These are phyloP conservation scores for Barypeithes pellucidus DNA, from an alignment of 2,888 invertebrate species.

Conservation along the genomic window DNA sequence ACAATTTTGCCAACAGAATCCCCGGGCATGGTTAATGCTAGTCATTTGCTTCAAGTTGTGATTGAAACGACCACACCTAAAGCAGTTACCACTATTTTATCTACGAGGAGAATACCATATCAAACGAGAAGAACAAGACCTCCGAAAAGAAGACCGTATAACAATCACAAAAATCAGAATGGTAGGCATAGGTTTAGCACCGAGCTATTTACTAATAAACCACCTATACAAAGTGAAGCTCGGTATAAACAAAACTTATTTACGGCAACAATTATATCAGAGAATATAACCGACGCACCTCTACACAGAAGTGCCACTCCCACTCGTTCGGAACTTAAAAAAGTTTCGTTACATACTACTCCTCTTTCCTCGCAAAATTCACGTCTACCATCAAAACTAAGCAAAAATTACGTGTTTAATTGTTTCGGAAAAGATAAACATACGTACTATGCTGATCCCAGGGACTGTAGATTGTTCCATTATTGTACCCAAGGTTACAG, in stretches of 20 bases:
- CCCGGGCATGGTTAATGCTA: constrained; percentile 44
- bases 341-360: constrained; percentile 63
- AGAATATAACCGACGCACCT: constrained; percentile 63
- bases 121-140: constrained; percentile 47
- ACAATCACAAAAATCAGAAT: constrained; percentile 42
- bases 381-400: constrained; percentile 23
- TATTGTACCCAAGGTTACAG: constrained; percentile 77
- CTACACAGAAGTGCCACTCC: constrained; percentile 67
- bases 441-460: constrained; percentile 74
- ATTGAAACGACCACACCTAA: constrained; percentile 41
- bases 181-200: constrained; percentile 62
- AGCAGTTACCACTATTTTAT: constrained; percentile 20
- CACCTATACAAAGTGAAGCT: not conserved
- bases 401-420: constrained; percentile 70
- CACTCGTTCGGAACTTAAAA: constrained; percentile 63
- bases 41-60: constrained; percentile 51
- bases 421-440: constrained; percentile 74
- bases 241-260: constrained; percentile 18
- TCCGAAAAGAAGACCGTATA: constrained; percentile 42
- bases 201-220: constrained; percentile 46
- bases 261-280: not conserved
- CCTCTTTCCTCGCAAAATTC: constrained; percentile 58
- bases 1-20: not conserved
- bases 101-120: constrained; percentile 19
- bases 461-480: constrained; percentile 76